Percentiles rank a stretch among this genome's conserved stretches.
phyloP scores from a whole-genome alignment of 2,888 invertebrate genomes.

The Nemapogon koenigi region DNA sequence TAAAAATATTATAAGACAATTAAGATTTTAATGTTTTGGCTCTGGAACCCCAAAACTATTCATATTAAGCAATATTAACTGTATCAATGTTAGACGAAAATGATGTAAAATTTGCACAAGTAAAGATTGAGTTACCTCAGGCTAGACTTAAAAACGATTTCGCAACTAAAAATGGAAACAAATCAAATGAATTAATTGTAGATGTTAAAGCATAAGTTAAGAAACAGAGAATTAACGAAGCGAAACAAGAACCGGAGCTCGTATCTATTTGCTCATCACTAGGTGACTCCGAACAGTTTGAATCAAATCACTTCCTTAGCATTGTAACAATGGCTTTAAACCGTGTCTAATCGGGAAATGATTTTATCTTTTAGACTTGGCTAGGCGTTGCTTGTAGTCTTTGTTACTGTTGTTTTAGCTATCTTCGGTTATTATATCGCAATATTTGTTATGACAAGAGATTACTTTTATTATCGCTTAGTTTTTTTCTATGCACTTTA shows the following conservation, averaged over 20 bases:
- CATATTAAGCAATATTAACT: too few relatives aligned
- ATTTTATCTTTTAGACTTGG: constrained; percentile 24
- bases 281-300: constrained; percentile 11
- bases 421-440: not conserved
- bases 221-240: constrained; percentile 21
- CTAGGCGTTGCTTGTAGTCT: constrained; percentile 8
- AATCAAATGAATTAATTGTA: constrained; percentile 9
- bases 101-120: too few relatives aligned
- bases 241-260: constrained; percentile 20
- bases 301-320: constrained; percentile 20
- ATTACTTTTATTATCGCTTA: not conserved
- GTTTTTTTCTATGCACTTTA: not conserved
- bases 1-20: too few relatives aligned
- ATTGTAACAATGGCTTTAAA: constrained; percentile 19
- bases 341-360: constrained; percentile 34
- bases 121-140: too few relatives aligned
- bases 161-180: too few relatives aligned
- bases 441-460: not conserved
- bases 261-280: constrained; percentile 23
- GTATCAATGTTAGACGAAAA: too few relatives aligned
- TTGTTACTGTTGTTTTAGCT: not conserved
- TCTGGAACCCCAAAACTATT: too few relatives aligned
- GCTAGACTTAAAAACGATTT: too few relatives aligned
- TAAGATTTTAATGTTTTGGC: too few relatives aligned
- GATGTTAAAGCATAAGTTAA: constrained; percentile 4